A percentile compares a stretch with the other conserved stretches of the same genome.
These are phyloP conservation scores for Scomber colias DNA, from an alignment of 2,113 vertebrate genomes.

Conservation along the genomic window DNA sequence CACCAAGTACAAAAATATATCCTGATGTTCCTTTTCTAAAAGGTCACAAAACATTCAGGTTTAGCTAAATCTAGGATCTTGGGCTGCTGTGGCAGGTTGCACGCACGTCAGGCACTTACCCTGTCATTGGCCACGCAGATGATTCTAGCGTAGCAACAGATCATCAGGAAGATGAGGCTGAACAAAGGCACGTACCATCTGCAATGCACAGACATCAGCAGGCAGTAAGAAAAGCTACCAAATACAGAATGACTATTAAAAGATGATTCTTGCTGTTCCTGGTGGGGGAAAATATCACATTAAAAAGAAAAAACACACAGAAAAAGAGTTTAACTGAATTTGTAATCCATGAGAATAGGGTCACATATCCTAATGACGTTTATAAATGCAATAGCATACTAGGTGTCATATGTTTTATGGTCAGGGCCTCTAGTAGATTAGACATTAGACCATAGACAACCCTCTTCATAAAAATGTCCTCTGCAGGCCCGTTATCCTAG, in stretches of 20 bases:
- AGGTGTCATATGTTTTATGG: conserved; percentile 11
- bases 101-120: conserved; percentile 73
- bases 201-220: conserved; percentile 52
- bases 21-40: conserved; percentile 35
- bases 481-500: conserved; percentile 13
- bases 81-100: not conserved
- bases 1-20: not conserved
- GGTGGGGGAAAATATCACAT: conserved; percentile 10
- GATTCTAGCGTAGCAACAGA: conserved; percentile 87
- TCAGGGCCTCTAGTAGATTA: conserved; percentile 13
- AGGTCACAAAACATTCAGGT: conserved; percentile 41
- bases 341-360: not conserved
- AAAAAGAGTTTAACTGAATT: conserved; percentile 2
- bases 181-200: conserved; percentile 88
- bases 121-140: conserved; percentile 88
- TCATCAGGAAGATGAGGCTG: conserved; percentile 89
- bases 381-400: conserved; percentile 18
- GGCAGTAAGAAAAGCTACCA: conserved; percentile 7
- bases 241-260: conserved; percentile 3
- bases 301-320: not conserved
- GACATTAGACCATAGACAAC: conserved; percentile 2
- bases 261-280: conserved; percentile 1
- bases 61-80: conserved; percentile 18
- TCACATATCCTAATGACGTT: conserved; percentile 18
- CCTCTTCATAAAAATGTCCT: conserved; percentile 14